Conservation (phyloP, 2,888 invertebrate species). For the Diachrysia chrysitis region DNA sequence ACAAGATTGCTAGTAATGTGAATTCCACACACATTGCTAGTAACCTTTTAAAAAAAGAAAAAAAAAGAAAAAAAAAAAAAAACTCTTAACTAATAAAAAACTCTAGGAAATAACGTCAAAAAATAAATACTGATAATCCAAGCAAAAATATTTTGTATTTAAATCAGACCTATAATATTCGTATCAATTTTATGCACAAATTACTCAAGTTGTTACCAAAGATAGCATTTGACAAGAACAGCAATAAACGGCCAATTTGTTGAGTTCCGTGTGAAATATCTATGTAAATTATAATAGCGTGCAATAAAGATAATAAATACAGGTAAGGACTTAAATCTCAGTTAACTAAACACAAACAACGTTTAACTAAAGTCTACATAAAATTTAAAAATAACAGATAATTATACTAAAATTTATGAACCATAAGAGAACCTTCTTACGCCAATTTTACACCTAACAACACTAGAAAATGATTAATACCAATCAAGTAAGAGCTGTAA, state of each 20-base stretch:
- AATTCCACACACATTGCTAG: too few relatives aligned
- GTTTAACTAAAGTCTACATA: constrained; percentile 8
- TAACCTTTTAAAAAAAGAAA: too few relatives aligned
- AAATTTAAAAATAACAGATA: constrained; percentile 28
- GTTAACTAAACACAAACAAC: neutral
- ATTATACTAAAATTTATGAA: constrained; percentile 46
- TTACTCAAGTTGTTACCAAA: neutral
- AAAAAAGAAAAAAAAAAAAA: too few relatives aligned
- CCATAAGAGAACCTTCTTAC: constrained; percentile 28
- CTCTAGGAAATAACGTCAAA: too few relatives aligned
- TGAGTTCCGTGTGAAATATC: neutral
- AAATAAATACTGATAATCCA: neutral
- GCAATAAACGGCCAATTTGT: constrained; percentile 2
- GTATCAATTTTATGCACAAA: neutral
- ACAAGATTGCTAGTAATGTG: too few relatives aligned
- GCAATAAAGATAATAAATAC: neutral
- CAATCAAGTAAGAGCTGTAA: too few relatives aligned
- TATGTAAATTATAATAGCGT: neutral
- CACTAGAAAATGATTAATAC: constrained; percentile 34
- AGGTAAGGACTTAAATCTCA: neutral
- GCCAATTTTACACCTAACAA: constrained; percentile 21
- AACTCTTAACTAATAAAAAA: too few relatives aligned
- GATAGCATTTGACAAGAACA: neutral
- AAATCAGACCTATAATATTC: neutral
- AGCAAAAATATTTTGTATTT: too few relatives aligned